Percentiles rank a stretch among this genome's conserved stretches.
These are phyloP conservation scores for Leuciscus idus DNA, from an alignment of 2,113 vertebrate species.

Conservation along the genomic window DNA sequence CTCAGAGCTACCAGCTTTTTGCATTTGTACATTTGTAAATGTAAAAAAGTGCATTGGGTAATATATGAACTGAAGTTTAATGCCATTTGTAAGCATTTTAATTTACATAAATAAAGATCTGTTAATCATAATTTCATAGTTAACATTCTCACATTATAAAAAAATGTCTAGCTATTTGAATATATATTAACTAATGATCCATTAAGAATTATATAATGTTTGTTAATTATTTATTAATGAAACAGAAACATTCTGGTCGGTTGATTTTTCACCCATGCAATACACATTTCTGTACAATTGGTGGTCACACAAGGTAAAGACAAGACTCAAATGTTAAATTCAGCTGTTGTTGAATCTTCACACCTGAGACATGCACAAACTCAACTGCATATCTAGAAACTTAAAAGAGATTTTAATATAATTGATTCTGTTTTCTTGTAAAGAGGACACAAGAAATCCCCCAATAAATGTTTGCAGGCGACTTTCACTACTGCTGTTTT, in stretches of 20 bases:
- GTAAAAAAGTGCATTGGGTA: too few relatives aligned
- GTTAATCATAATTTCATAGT: too few relatives aligned
- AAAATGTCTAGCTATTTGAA: too few relatives aligned
- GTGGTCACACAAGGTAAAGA: not conserved
- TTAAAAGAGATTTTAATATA: not conserved
- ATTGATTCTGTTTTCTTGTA: conserved; percentile 29
- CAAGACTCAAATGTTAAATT: not conserved
- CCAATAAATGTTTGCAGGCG: not conserved
- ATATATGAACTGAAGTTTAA: too few relatives aligned
- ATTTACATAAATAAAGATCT: too few relatives aligned
- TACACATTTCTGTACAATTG: not conserved
- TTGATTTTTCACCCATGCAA: not conserved
- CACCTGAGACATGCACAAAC: not conserved
- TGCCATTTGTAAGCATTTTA: too few relatives aligned
- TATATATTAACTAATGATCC: too few relatives aligned
- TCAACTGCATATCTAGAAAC: not conserved
- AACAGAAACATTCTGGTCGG: not conserved
- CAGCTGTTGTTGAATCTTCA: not conserved
- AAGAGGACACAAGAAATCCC: conserved; percentile 37
- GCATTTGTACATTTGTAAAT: too few relatives aligned
- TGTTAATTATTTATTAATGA: too few relatives aligned
- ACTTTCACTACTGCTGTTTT: conserved; percentile 32
- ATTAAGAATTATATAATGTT: too few relatives aligned
- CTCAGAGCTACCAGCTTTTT: too few relatives aligned
- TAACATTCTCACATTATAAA: too few relatives aligned